Percentiles rank a stretch among this genome's conserved stretches.
These are phyloP conservation scores for Xylota segnis DNA, from an alignment of 2,888 invertebrate genomes.

Conservation along the genomic window DNA sequence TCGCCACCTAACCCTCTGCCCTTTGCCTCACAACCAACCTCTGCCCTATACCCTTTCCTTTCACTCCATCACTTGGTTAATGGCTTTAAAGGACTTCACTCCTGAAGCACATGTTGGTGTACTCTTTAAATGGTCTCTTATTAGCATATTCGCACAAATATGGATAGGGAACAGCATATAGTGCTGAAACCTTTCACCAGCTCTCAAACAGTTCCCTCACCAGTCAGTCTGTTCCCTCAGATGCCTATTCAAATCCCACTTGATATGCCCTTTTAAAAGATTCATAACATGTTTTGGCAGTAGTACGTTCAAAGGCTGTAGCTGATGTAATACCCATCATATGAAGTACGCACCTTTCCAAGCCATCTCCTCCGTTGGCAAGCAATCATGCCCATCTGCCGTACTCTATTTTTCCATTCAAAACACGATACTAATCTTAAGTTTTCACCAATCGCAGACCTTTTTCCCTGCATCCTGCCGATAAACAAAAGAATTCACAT, in stretches of 20 bases:
- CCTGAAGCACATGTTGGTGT: no score
- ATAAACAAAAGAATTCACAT: constrained; percentile 29
- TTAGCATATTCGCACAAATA: no score
- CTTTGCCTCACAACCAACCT: no score
- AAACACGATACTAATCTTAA: constrained; percentile 26
- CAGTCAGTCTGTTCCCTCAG: neutral
- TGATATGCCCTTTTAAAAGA: neutral
- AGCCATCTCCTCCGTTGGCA: neutral
- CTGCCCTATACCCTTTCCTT: no score
- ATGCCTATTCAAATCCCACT: neutral
- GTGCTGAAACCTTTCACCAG: no score
- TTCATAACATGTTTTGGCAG: neutral
- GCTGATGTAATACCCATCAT: neutral
- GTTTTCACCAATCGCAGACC: constrained; percentile 4
- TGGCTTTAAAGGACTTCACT: no score
- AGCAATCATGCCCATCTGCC: neutral
- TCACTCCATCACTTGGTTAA: no score
- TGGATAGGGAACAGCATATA: no score
- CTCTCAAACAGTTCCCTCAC: no score
- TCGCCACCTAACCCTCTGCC: no score
- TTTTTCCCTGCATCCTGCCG: neutral
- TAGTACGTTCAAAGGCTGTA: neutral
- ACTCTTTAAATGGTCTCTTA: no score
- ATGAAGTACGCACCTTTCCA: neutral
- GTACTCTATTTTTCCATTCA: constrained; percentile 22